phyloP scores from a whole-genome alignment of 2,113 vertebrate species.

The Rissa tridactyla region DNA sequence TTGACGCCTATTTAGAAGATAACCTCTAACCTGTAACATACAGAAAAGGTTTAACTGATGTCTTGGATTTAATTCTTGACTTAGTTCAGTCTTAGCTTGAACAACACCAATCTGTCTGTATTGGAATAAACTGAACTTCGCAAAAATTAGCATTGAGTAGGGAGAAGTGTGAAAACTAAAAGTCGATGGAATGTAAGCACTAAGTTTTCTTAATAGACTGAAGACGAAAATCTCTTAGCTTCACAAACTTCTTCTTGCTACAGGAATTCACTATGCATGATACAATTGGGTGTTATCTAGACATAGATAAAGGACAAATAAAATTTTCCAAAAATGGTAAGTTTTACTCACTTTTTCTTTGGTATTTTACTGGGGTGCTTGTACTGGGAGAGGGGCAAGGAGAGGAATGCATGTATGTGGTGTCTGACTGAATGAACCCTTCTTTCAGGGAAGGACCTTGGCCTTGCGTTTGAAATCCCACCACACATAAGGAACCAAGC shows the following conservation, averaged over 20 bases:
- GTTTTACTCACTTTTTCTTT: neutral
- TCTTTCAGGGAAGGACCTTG: conserved; percentile 88
- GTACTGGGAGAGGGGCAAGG: too few relatives aligned
- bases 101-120: neutral
- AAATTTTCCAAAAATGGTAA: conserved; percentile 95
- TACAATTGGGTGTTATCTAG: conserved; percentile 91
- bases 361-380: neutral
- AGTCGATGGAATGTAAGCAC: neutral
- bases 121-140: neutral
- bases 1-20: neutral
- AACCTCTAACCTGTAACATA: neutral
- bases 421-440: neutral
- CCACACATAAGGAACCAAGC: conserved; percentile 85
- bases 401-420: fast-evolving
- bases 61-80: neutral
- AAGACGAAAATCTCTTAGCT: neutral
- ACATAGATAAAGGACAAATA: conserved; percentile 84
- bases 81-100: neutral
- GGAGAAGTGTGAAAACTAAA: neutral
- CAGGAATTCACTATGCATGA: conserved; percentile 99
- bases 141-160: neutral
- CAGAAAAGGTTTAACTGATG: neutral
- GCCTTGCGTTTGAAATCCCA: conserved; percentile 91
- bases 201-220: neutral
- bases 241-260: neutral